Conservation (phyloP, 2,797 vertebrate genomes). For the Ptychadena robeensis region DNA sequence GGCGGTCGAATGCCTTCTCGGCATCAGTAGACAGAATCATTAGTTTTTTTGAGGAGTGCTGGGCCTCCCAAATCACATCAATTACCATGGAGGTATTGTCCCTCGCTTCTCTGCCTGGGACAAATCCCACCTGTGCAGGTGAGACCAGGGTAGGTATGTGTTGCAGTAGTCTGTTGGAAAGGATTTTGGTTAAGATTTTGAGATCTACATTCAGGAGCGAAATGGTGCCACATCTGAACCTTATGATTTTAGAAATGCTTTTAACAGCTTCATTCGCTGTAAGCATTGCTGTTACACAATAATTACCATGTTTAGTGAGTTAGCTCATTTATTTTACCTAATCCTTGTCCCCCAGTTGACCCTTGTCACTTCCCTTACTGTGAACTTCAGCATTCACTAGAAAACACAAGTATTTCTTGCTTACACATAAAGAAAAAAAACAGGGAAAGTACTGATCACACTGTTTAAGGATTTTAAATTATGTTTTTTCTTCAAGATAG, state of each 20-base stretch:
- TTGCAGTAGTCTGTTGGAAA: too few relatives aligned
- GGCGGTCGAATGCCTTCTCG: too few relatives aligned
- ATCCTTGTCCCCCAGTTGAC: slow-evolving; percentile 21
- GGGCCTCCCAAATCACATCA: too few relatives aligned
- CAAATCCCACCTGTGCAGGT: too few relatives aligned
- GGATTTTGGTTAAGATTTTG: too few relatives aligned
- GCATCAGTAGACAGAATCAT: too few relatives aligned
- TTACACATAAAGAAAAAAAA: neutral
- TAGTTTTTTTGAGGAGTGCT: too few relatives aligned
- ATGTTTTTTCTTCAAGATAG: neutral
- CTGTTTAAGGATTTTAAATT: neutral
- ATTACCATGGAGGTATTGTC: too few relatives aligned
- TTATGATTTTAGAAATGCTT: neutral
- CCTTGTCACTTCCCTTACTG: slow-evolving; percentile 22
- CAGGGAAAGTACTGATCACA: neutral
- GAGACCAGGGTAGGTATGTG: too few relatives aligned
- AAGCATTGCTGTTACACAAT: slow-evolving; percentile 7
- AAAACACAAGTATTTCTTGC: neutral
- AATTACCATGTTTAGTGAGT: neutral
- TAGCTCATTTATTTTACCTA: slow-evolving; percentile 29
- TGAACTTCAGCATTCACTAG: slow-evolving; percentile 5
- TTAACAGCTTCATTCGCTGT: neutral
- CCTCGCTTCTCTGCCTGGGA: too few relatives aligned
- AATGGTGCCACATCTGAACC: neutral
- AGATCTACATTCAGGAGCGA: too few relatives aligned